Evolutionary conservation across 2,888 invertebrate genomes (phyloP).

Genomic region (Cephus runcator): DNA sequence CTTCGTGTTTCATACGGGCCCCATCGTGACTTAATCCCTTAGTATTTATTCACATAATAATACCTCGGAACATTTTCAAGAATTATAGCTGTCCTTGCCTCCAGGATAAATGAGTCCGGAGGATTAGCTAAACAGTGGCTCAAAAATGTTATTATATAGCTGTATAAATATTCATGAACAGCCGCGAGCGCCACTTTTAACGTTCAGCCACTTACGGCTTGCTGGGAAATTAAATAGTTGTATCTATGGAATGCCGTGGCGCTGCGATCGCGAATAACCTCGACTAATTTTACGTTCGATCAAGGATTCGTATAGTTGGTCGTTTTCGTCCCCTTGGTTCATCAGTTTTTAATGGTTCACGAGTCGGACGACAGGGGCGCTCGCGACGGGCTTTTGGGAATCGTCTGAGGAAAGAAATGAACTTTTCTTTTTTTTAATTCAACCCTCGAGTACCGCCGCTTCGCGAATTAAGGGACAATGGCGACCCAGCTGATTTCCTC

Average conservation of each 20-base stretch:
- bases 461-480: conserved; percentile 1
- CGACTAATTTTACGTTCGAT: neutral
- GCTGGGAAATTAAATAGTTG: neutral
- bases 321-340: neutral
- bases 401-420: neutral
- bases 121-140: conserved; percentile 67
- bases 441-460: neutral
- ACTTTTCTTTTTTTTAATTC: conserved; percentile 1
- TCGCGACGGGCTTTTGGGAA: neutral
- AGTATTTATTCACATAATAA: conserved; percentile 65
- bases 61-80: conserved; percentile 63
- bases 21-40: conserved; percentile 54
- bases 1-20: conserved; percentile 39
- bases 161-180: conserved; percentile 65
- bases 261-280: neutral
- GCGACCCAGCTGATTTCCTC: conserved; percentile 24
- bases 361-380: neutral
- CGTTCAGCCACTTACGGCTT: conserved; percentile 19
- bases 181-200: conserved; percentile 36
- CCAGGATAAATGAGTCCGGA: conserved; percentile 65
- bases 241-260: neutral
- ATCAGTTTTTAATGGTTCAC: neutral
- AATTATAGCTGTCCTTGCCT: conserved; percentile 65
- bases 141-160: conserved; percentile 66
- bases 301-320: neutral